A percentile compares a stretch with the other conserved stretches of the same genome.
phyloP scores from a whole-genome alignment of 1,140 invertebrate genomes.

The Zaprionus vittiger region DNA sequence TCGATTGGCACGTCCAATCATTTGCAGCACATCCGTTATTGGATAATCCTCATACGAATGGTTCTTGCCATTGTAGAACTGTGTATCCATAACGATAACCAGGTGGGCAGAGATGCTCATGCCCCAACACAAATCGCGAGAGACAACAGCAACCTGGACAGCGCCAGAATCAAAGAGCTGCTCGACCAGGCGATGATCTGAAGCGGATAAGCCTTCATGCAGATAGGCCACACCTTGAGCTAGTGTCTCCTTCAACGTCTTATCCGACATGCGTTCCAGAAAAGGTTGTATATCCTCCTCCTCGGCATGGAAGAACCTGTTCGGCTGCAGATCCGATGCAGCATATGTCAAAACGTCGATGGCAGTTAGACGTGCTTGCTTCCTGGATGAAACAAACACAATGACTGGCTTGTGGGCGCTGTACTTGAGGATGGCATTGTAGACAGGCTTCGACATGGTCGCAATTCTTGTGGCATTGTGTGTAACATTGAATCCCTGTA shows the following conservation, averaged over 20 bases:
- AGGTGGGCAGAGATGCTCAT: constrained; percentile 95
- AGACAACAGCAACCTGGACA: constrained; percentile 96
- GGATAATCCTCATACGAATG: constrained; percentile 98
- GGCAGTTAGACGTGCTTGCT: constrained; percentile 96
- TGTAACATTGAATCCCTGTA: constrained; percentile 98
- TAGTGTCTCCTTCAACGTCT: constrained; percentile 94
- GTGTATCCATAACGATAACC: constrained; percentile 98
- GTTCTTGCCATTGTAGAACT: constrained; percentile 97
- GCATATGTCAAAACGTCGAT: constrained; percentile 97
- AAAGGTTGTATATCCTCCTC: constrained; percentile 95
- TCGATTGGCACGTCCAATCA: constrained; percentile 96
- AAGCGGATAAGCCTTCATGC: constrained; percentile 95
- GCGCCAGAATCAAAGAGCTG: constrained; percentile 97
- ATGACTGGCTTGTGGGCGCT: constrained; percentile 95
- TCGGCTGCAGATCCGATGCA: constrained; percentile 93
- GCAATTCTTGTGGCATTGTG: constrained; percentile 97
- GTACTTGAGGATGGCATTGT: constrained; percentile 96
- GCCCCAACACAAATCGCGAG: constrained; percentile 96
- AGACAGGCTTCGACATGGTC: constrained; percentile 99
- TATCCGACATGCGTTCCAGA: constrained; percentile 93
- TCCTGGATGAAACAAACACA: constrained; percentile 98
- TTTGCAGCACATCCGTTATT: constrained; percentile 98
- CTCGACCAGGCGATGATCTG: constrained; percentile 95
- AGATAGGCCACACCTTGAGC: constrained; percentile 98
- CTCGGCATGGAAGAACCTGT: constrained; percentile 94